These are phyloP conservation scores for Rhodinocichla rosea DNA, from an alignment of 2,113 vertebrate species.

Conservation along the genomic window DNA sequence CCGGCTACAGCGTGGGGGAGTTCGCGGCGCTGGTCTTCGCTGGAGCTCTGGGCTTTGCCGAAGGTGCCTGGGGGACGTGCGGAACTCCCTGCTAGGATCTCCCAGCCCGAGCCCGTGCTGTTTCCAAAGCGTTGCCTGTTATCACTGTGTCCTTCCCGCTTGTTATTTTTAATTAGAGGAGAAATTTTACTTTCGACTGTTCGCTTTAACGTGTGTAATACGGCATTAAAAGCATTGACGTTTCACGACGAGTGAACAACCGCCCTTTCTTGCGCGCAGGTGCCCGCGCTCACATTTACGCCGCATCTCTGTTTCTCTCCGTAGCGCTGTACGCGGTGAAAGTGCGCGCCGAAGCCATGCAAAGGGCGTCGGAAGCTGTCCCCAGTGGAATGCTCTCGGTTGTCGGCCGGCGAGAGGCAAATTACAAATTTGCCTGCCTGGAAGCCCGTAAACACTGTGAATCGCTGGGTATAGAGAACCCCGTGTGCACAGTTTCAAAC, in stretches of 20 bases:
- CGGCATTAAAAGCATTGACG: constrained; percentile 1
- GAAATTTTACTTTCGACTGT: neutral
- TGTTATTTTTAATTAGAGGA: neutral
- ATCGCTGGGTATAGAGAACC: constrained; percentile 78
- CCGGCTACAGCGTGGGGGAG: constrained; percentile 95
- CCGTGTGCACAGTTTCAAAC: constrained; percentile 87
- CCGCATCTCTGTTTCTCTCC: neutral
- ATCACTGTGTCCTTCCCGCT: neutral
- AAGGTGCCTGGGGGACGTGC: constrained; percentile 77
- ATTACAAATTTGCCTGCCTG: constrained; percentile 81
- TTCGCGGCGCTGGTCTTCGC: constrained; percentile 94
- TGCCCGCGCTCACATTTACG: neutral
- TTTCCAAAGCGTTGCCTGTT: neutral
- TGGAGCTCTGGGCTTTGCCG: constrained; percentile 85
- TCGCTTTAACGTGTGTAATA: neutral
- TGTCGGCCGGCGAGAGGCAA: constrained; percentile 75
- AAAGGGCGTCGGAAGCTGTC: constrained; percentile 81
- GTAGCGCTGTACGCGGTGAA: constrained; percentile 89
- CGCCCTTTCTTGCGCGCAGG: neutral
- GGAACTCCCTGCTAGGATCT: neutral
- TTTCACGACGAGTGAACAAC: neutral
- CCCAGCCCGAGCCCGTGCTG: neutral
- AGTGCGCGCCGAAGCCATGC: constrained; percentile 92
- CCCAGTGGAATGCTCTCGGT: constrained; percentile 92
- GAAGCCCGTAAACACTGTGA: constrained; percentile 87